Conservation (phyloP, 2,113 vertebrate genomes). For the Brachirus orientalis region DNA sequence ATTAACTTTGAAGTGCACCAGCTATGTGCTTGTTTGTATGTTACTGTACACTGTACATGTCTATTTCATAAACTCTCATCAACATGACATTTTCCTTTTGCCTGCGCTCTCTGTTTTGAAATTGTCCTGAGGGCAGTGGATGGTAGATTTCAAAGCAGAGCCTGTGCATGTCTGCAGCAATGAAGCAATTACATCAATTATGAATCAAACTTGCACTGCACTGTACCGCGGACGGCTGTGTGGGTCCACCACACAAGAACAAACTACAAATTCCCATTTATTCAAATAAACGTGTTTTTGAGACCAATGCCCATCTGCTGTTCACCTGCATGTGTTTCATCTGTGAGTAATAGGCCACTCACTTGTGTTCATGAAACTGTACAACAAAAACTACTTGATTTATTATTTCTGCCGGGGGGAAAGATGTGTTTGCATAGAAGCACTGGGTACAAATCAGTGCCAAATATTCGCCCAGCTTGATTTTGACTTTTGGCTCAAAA, state of each 20-base stretch:
- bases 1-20: not conserved
- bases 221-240: slow-evolving; percentile 7
- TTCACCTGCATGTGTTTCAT: not conserved
- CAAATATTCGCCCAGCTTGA: slow-evolving; percentile 20
- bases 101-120: slow-evolving; percentile 28
- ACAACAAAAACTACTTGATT: slow-evolving; percentile 12
- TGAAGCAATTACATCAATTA: slow-evolving; percentile 36
- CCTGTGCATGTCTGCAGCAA: slow-evolving; percentile 25
- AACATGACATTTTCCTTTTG: slow-evolving; percentile 21
- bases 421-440: slow-evolving; percentile 12
- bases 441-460: slow-evolving; percentile 31
- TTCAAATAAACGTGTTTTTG: slow-evolving; percentile 8
- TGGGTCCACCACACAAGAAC: not conserved
- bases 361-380: slow-evolving; percentile 15
- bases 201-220: slow-evolving; percentile 30
- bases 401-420: slow-evolving; percentile 4
- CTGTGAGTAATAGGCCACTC: slow-evolving; percentile 19
- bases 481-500: slow-evolving; percentile 22
- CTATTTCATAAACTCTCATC: not conserved
- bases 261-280: slow-evolving; percentile 8
- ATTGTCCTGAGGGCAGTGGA: slow-evolving; percentile 39
- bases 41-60: not conserved
- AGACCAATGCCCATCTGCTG: not conserved
- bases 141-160: slow-evolving; percentile 54
- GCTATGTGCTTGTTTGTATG: slow-evolving; percentile 8